Percentiles rank a stretch among this genome's conserved stretches.
These are phyloP conservation scores for Oophaga pumilio DNA, from an alignment of 2,113 vertebrate genomes.

Conservation along the genomic window DNA sequence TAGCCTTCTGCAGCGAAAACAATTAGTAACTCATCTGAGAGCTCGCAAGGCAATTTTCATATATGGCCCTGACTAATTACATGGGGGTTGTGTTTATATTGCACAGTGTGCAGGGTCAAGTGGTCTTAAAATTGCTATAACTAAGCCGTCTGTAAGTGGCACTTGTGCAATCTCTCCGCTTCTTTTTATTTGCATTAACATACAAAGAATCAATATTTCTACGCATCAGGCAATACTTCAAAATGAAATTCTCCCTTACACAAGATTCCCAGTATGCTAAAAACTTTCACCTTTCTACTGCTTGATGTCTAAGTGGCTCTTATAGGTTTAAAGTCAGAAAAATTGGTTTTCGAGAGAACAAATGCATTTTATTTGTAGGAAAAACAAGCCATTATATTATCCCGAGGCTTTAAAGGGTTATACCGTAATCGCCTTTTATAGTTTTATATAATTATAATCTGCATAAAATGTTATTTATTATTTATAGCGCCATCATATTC, in stretches of 20 bases:
- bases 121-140: conserved; percentile 40
- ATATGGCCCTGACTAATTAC: conserved; percentile 18
- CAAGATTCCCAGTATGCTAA: conserved; percentile 4
- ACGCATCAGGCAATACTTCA: not conserved
- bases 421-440: not conserved
- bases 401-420: not conserved
- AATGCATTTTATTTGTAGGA: not conserved
- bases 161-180: conserved; percentile 33
- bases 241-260: conserved; percentile 1
- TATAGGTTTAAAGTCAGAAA: not conserved
- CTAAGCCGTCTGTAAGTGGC: conserved; percentile 45
- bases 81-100: conserved; percentile 14
- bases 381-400: not conserved
- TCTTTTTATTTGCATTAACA: conserved; percentile 42
- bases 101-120: conserved; percentile 38
- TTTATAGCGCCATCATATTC: too few species aligned
- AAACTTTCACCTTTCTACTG: conserved; percentile 10
- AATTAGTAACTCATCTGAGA: not conserved
- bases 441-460: not conserved
- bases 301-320: conserved; percentile 18
- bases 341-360: not conserved
- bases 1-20: too few species aligned
- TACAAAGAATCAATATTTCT: conserved; percentile 32
- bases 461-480: too few species aligned
- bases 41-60: not conserved